Evolutionary conservation across 2,113 vertebrate genomes (phyloP), one percentile per base, ranked within the genome.

Genomic region (Petaurus breviceps): DNA sequence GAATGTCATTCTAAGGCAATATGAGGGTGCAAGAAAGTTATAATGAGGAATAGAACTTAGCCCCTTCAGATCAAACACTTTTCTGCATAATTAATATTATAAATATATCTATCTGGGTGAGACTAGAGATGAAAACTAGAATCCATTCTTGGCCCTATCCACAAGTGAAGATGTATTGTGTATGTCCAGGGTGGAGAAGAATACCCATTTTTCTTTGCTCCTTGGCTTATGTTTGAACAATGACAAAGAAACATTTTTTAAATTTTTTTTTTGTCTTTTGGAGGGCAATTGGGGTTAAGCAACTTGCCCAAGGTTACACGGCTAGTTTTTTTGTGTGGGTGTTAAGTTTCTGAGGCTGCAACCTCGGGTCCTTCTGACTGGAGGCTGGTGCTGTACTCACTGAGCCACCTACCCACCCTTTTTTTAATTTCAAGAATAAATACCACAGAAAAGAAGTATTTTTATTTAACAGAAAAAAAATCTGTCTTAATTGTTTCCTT

Each of bases 1-100:
- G 55, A 51, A 93, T 94, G 7, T n/a, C 2, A 52, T 37, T 93
- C 37, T 93, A 92, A 93, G 47, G 90, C 49, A 95, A 89, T 92
- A 22, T 24, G 94, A 55, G 9, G 28, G 90, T 94, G 61, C 2
- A 22, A 24, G 0, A 12, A 22, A 95, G 93, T 49, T 12, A 47
- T 8, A 84, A 43, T 12, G 22, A 43, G 22, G 37, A n/a, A 37
- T 49, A 22, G 8, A 57, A 91, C 14, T 7, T 77, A 51, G 19
- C 4, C 50, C n/a, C 61, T 2, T 89, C 14, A 2, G 43, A 14
- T 43, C 68, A 14, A 94, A 90, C 25, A 31, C 16, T 84, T 2
- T 53, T 23, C 2, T 91, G 61, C 24, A 23, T 91, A 93, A 54
- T 16, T 28, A 2, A 1, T 43, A 91, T 3, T 51, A 10, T 51